phyloP scores from a whole-genome alignment of 2,113 vertebrate genomes.

The Probosciger aterrimus region DNA sequence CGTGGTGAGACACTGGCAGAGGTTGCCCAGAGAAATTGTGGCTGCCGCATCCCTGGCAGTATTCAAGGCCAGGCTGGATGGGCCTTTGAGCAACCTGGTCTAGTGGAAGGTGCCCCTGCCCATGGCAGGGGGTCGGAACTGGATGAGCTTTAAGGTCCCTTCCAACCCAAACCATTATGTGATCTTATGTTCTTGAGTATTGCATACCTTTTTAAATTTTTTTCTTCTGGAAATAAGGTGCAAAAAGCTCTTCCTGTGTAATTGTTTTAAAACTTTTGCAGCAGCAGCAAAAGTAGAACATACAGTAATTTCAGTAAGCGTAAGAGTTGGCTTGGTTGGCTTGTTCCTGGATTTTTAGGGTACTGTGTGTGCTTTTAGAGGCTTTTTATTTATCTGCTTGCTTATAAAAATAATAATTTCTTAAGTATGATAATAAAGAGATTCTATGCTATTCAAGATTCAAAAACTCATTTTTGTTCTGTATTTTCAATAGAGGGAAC shows the following conservation, averaged over 20 bases:
- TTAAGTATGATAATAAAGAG: background rate
- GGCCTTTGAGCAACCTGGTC: background rate
- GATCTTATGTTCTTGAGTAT: background rate
- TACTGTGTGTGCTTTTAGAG: fast-evolving
- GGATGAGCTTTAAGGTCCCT: background rate
- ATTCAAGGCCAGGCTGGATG: background rate
- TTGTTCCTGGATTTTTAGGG: background rate
- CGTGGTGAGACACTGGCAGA: background rate
- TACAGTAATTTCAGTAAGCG: fast-evolving
- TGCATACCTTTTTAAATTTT: background rate
- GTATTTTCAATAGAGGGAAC: fast-evolving
- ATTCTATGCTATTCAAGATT: background rate
- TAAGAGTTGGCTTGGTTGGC: background rate
- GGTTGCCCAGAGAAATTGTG: background rate
- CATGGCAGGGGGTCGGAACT: background rate
- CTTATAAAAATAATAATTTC: background rate
- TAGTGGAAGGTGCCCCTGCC: background rate
- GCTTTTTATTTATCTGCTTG: background rate
- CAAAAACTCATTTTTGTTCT: fast-evolving
- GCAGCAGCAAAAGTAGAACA: too few relatives aligned
- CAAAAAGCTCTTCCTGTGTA: fast-evolving
- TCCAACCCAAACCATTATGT: background rate
- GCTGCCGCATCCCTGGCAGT: background rate
- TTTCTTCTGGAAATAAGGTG: background rate
- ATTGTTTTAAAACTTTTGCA: background rate